These are phyloP conservation scores for Lithosia quadra DNA, from an alignment of 2,888 invertebrate species.

Conservation along the genomic window DNA sequence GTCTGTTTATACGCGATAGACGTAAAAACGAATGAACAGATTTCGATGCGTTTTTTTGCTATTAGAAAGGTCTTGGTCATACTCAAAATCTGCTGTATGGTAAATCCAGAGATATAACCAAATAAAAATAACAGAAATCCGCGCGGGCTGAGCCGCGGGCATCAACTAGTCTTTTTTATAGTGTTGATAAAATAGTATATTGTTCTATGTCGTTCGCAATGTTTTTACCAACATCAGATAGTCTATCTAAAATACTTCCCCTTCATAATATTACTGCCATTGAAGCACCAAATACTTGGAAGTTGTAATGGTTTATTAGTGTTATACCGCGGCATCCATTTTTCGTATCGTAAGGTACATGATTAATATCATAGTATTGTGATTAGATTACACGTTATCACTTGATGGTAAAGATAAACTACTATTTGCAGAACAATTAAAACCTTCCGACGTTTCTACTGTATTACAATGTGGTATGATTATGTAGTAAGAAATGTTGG, in stretches of 20 bases:
- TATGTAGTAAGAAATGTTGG: too few relatives aligned
- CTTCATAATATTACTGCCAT: conserved; percentile 25
- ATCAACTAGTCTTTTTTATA: too few relatives aligned
- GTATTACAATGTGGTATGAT: conserved; percentile 55
- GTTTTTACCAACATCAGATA: conserved; percentile 21
- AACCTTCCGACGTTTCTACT: conserved; percentile 69
- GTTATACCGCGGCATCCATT: conserved; percentile 67
- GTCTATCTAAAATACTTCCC: conserved; percentile 36
- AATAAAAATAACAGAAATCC: too few relatives aligned
- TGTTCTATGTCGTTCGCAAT: conserved; percentile 2
- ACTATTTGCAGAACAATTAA: conserved; percentile 75
- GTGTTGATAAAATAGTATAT: background rate
- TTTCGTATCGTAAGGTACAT: conserved; percentile 70
- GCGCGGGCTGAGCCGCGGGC: too few relatives aligned
- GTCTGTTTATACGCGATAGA: too few relatives aligned
- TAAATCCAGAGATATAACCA: too few relatives aligned
- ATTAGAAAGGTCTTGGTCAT: too few relatives aligned
- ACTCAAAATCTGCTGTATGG: too few relatives aligned
- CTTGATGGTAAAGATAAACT: conserved; percentile 81
- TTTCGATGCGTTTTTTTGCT: too few relatives aligned
- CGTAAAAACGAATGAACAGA: too few relatives aligned
- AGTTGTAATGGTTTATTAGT: conserved; percentile 71
- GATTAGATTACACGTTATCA: conserved; percentile 78
- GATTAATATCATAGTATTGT: conserved; percentile 67
- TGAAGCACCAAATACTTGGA: conserved; percentile 49